Base-by-base conservation (phyloP, 1,140 invertebrate species). In the Drosophila asahinai region DNA sequence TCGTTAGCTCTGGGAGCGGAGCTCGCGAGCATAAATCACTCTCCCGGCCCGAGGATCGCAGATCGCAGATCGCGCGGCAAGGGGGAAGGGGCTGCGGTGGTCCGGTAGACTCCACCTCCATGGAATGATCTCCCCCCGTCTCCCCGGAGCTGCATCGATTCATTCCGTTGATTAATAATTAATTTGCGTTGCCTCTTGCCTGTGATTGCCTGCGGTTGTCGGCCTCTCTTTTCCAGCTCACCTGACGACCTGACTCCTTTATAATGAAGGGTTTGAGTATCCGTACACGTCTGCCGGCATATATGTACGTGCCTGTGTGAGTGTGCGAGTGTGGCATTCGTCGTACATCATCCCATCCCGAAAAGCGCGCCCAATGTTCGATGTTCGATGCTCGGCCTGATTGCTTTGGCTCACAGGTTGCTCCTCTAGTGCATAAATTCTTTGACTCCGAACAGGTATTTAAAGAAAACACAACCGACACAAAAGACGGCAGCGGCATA, bases 81-180 rank as follows among this genome's bases (percentile, higher is more conserved):
- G n/a, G 62, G 38, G 17, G 19, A 33, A 17, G 52, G 61, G 47
- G 59, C 66, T 27, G 57, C 19, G 33, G 75, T 54, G 59, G 70
- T 33, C 51, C 57, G 40, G 57, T 36, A 38, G 75, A 55, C 68
- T 70, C 80, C 80, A 68, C 40, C 78, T 79, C 40, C 62, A 51
- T 22, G 27, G 54, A 49, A 36, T 58, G 48, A 25, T 57, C 62
- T 51, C 25, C 54, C 54, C 54, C 14, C 54, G 54, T 19, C 33
- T 38, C 43, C 12, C 12, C 25, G 48, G 40, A 43, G 40, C 63
- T 51, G 58, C 45, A 49, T 70, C 49, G 68, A 67, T 91, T 82
- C 71, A 77, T 82, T 91, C 83, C 83, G 81, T 91, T 91, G 89
- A 91, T 91, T 91, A 91, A 91, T 89, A 91, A 91, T 91, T 91